phyloP scores from a whole-genome alignment of 1,140 invertebrate species.

The Solenopsis invicta region DNA sequence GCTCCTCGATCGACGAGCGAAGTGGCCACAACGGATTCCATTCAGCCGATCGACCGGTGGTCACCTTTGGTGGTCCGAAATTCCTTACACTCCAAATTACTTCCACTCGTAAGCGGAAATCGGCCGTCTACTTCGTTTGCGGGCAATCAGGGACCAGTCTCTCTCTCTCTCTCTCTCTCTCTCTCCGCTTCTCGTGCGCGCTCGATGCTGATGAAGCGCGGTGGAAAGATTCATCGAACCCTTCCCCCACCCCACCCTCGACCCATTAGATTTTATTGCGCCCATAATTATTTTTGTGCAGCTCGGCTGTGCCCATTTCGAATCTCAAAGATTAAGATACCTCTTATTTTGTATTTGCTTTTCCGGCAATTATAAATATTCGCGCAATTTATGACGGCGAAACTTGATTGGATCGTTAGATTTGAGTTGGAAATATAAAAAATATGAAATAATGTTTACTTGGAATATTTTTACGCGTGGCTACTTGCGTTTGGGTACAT shows the following conservation, averaged over 20 bases:
- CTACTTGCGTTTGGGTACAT: neutral
- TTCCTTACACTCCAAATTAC: conserved; percentile 81
- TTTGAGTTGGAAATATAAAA: neutral
- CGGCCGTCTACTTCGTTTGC: conserved; percentile 70
- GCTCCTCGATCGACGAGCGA: conserved; percentile 77
- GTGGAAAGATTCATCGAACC: conserved; percentile 68
- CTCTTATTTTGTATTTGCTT: neutral
- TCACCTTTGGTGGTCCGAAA: conserved; percentile 84
- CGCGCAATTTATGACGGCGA: neutral
- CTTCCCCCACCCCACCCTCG: conserved; percentile 16
- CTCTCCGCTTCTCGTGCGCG: conserved; percentile 30
- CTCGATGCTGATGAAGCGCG: conserved; percentile 65
- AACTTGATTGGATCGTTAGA: neutral
- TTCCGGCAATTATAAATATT: conserved; percentile 2
- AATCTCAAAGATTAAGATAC: conserved; percentile 42
- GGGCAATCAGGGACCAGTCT: conserved; percentile 71
- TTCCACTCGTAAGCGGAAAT: conserved; percentile 82
- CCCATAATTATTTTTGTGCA: conserved; percentile 66
- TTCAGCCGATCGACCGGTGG: conserved; percentile 76
- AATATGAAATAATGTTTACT: neutral
- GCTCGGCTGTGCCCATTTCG: neutral
- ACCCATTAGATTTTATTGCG: conserved; percentile 61
- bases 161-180: conserved; percentile 18
- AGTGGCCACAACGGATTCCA: conserved; percentile 80
- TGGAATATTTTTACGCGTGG: neutral